These are phyloP conservation scores for Tetrax tetrax DNA, from an alignment of 2,113 vertebrate species.

Conservation along the genomic window DNA sequence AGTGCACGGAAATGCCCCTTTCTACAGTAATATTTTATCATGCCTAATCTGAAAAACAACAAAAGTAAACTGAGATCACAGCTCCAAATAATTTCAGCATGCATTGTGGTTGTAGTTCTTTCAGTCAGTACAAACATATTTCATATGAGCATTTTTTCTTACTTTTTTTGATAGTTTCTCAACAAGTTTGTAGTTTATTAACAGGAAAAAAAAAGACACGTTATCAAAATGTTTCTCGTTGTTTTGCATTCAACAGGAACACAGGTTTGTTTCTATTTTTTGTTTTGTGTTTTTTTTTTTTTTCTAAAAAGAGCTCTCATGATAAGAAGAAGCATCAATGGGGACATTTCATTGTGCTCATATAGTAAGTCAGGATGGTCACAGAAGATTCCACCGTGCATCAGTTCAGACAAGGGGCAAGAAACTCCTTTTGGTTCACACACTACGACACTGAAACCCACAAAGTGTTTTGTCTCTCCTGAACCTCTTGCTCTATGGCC, in stretches of 20 bases:
- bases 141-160: constrained; percentile 63
- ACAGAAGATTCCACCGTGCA: constrained; percentile 43
- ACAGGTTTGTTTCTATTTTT: constrained; percentile 69
- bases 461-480: constrained; percentile 47
- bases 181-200: constrained; percentile 75
- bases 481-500: constrained; percentile 23
- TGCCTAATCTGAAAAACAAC: constrained; percentile 83
- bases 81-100: constrained; percentile 84
- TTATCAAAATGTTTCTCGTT: constrained; percentile 82
- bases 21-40: constrained; percentile 82
- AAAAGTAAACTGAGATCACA: constrained; percentile 80
- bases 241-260: constrained; percentile 77
- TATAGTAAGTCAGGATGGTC: constrained; percentile 77
- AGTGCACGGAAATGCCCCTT: constrained; percentile 79
- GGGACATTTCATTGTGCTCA: constrained; percentile 85
- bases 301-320: constrained; percentile 82
- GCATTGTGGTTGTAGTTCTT: constrained; percentile 80
- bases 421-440: constrained; percentile 75
- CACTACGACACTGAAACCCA: constrained; percentile 29
- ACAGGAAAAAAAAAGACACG: constrained; percentile 69
- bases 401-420: constrained; percentile 46
- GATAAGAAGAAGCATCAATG: constrained; percentile 80
- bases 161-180: constrained; percentile 53
- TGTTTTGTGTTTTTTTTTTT: constrained; percentile 60
- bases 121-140: constrained; percentile 78